Conservation (phyloP, 2,113 vertebrate species). For the Lepus timidus region DNA sequence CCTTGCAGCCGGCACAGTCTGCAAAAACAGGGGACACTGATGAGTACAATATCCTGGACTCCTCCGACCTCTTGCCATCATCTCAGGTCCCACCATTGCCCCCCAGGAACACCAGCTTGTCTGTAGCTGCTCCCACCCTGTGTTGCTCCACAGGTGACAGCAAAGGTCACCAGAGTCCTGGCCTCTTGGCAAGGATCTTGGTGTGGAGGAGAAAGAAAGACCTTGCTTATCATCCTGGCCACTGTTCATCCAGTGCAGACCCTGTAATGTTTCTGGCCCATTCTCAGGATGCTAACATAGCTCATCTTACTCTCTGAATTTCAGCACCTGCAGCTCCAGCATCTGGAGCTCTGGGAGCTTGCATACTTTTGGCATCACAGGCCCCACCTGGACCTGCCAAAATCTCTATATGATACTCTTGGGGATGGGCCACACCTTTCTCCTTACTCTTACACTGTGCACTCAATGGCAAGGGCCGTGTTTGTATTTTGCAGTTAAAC, state of each 20-base stretch:
- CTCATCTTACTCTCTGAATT: fast-evolving
- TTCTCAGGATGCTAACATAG: neutral
- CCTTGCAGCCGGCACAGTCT: conserved; percentile 98
- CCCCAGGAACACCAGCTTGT: neutral
- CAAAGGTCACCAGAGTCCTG: neutral
- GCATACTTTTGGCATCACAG: fast-evolving
- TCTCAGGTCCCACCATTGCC: too few relatives aligned
- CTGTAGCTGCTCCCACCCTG: neutral
- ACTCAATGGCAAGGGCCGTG: neutral
- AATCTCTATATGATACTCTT: neutral
- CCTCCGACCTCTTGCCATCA: fast-evolving
- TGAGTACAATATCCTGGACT: neutral
- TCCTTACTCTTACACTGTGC: neutral
- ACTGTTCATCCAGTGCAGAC: neutral
- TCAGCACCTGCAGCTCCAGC: neutral
- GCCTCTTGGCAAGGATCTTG: too few relatives aligned
- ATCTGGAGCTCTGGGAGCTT: neutral
- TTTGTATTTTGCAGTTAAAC: neutral
- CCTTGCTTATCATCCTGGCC: neutral
- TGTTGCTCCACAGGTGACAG: neutral
- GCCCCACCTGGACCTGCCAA: neutral
- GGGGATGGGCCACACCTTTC: neutral
- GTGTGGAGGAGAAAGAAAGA: neutral
- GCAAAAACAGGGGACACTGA: conserved; percentile 35
- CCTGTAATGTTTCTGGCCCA: neutral